phyloP scores from a whole-genome alignment of 2,113 vertebrate species.

The Larimichthys crocea region DNA sequence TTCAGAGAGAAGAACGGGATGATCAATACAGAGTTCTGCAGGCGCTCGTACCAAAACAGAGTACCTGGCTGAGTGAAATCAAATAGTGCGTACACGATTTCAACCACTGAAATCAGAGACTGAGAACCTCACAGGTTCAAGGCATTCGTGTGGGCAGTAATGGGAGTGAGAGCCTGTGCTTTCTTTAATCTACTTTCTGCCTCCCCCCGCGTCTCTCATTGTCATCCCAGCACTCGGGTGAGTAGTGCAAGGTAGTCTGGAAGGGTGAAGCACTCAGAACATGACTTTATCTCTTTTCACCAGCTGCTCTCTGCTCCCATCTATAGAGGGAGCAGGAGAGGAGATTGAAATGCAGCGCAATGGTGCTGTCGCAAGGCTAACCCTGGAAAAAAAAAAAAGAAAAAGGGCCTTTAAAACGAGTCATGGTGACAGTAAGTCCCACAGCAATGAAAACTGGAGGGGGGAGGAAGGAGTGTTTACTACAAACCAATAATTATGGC shows the following conservation, averaged over 20 bases:
- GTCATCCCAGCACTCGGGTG: constrained; percentile 79
- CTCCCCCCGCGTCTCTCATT: constrained; percentile 75
- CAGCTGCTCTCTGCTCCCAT: constrained; percentile 88
- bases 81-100: constrained; percentile 47
- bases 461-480: constrained; percentile 48
- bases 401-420: constrained; percentile 31
- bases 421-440: constrained; percentile 38
- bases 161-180: constrained; percentile 54
- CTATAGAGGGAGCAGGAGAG: constrained; percentile 76
- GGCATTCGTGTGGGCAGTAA: constrained; percentile 54
- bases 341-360: constrained; percentile 57
- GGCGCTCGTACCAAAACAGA: constrained; percentile 42
- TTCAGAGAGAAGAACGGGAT: constrained; percentile 40
- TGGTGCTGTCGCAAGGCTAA: constrained; percentile 64
- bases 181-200: constrained; percentile 75
- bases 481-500: constrained; percentile 68
- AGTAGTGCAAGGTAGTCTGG: constrained; percentile 77
- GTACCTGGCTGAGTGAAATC: constrained; percentile 49
- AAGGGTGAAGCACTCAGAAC: constrained; percentile 76
- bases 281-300: constrained; percentile 88
- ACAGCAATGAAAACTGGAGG: constrained; percentile 29
- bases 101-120: constrained; percentile 21
- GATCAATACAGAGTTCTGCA: constrained; percentile 64
- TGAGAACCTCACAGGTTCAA: constrained; percentile 38
- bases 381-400: constrained; percentile 45